phyloP scores from a whole-genome alignment of 2,797 vertebrate species.

The Microcaecilia unicolor region DNA sequence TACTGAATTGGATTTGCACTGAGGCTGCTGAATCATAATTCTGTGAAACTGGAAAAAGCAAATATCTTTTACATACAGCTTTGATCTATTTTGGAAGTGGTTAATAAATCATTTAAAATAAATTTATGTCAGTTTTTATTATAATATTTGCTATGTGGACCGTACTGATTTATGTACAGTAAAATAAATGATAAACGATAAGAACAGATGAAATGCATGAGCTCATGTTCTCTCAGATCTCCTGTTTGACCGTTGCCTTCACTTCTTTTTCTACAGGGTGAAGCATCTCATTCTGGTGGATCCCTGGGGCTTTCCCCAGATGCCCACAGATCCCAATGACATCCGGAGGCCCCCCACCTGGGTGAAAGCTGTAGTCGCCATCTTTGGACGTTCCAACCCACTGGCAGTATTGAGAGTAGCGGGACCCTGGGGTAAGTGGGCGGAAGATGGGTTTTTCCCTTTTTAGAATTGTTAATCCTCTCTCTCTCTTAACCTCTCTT shows the following conservation, averaged over 20 bases:
- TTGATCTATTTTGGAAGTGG: too few relatives aligned
- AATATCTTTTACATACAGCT: too few relatives aligned
- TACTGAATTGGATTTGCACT: too few relatives aligned
- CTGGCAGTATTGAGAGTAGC: constrained; percentile 79
- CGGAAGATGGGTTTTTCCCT: neutral
- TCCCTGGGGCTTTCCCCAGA: constrained; percentile 76
- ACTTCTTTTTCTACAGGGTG: constrained; percentile 48
- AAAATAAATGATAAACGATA: too few relatives aligned
- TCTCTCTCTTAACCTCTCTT: neutral
- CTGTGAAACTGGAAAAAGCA: too few relatives aligned
- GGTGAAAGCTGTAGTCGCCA: constrained; percentile 57
- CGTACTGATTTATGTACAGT: too few relatives aligned
- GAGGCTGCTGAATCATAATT: too few relatives aligned
- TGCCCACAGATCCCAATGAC: constrained; percentile 51
- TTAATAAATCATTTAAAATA: too few relatives aligned
- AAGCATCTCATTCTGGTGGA: constrained; percentile 85
- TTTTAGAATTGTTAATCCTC: too few relatives aligned
- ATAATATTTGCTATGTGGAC: too few relatives aligned
- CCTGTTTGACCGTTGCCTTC: neutral
- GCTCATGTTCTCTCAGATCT: neutral
- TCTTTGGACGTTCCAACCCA: constrained; percentile 72
- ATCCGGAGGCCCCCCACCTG: constrained; percentile 54
- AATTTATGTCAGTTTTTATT: too few relatives aligned
- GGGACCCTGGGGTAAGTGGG: constrained; percentile 70
- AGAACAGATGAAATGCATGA: too few relatives aligned